Conservation (phyloP, 35 echinoderm and acorn worm genomes). For the Anneissia japonica region DNA sequence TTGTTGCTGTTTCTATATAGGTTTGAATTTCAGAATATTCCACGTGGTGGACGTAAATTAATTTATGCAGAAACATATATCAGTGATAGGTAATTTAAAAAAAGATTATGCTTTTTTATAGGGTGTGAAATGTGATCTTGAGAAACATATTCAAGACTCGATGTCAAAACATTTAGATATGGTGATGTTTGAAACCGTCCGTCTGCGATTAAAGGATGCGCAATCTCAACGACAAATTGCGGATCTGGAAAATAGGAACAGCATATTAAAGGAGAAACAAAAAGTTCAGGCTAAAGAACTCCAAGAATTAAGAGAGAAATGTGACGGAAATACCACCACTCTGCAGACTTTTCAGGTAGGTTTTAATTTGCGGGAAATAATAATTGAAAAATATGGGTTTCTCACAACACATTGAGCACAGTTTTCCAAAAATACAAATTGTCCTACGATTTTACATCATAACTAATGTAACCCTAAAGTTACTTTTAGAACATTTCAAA, state of each 20-base stretch:
- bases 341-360: background rate
- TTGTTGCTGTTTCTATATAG: too few relatives aligned
- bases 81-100: background rate
- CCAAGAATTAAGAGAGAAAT: background rate
- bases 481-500: too few relatives aligned
- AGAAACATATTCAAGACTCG: background rate
- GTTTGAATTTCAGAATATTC: too few relatives aligned
- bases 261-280: background rate
- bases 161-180: background rate
- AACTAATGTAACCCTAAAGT: too few relatives aligned
- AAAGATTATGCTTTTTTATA: background rate
- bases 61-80: too few relatives aligned
- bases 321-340: background rate
- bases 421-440: too few relatives aligned
- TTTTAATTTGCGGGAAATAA: too few relatives aligned
- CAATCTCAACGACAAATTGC: background rate
- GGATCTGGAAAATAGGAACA: background rate
- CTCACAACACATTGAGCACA: too few relatives aligned
- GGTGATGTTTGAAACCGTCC: background rate
- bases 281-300: background rate
- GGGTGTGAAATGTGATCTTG: background rate
- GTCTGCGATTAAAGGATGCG: background rate
- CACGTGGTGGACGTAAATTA: too few relatives aligned
- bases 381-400: too few relatives aligned
- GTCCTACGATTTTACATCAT: too few relatives aligned